Percentiles rank a stretch among this genome's conserved stretches.
phyloP scores from a whole-genome alignment of 2,888 invertebrate genomes.

The Taenaris catops region DNA sequence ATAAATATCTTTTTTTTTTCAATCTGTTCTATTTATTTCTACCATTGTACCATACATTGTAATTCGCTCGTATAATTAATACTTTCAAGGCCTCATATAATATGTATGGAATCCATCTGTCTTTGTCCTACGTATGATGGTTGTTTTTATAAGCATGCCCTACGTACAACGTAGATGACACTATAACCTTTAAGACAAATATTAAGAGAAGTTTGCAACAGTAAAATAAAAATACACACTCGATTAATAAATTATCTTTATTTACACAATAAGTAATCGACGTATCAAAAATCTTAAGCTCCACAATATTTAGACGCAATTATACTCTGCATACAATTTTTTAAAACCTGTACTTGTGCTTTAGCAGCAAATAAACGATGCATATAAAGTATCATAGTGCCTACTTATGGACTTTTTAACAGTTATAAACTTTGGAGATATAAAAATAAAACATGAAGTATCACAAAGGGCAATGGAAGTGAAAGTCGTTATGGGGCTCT shows the following conservation, averaged over 20 bases:
- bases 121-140: too few species aligned
- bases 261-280: constrained; percentile 41
- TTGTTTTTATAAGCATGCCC: too few species aligned
- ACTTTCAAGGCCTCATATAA: too few species aligned
- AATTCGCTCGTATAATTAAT: too few species aligned
- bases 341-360: constrained; percentile 16
- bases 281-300: constrained; percentile 41
- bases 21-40: too few species aligned
- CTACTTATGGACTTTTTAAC: background rate
- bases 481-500: background rate
- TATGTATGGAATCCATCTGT: too few species aligned
- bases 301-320: constrained; percentile 36
- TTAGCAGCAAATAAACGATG: background rate
- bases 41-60: too few species aligned
- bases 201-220: too few species aligned
- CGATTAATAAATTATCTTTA: constrained; percentile 52
- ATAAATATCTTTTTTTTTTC: too few species aligned
- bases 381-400: background rate
- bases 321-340: constrained; percentile 15
- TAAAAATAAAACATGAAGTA: background rate
- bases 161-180: too few species aligned
- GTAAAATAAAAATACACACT: constrained; percentile 16
- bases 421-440: constrained; percentile 3
- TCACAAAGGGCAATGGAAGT: constrained; percentile 1
- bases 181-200: too few species aligned